Evolutionary conservation across 2,888 invertebrate species (phyloP), one percentile per base, ranked within the genome.

Genomic region (Diaperis boleti): DNA sequence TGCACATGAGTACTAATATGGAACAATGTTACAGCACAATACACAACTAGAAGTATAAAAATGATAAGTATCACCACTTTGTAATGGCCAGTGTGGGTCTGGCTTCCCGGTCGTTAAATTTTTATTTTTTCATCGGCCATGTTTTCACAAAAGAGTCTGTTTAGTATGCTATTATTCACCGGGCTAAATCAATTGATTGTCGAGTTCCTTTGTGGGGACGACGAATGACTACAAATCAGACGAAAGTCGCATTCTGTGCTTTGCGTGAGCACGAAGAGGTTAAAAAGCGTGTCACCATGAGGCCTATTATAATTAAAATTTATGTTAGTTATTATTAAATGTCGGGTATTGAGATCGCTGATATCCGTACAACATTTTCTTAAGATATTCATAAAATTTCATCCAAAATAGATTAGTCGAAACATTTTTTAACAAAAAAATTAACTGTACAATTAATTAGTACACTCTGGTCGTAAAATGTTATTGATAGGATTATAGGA

Each of bases 1-100:
- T 39, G 39, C 13, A 39, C 4, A 35, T 11, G 11, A 39, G 13
- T 14, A 39, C 39, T 15, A 39, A 39, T 39, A 39, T 39, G 39
- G 39, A 26, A 26, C 26, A 26, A 26, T 5, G 26, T 26, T 20
- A 26, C 26, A 26, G 26, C n/a, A 26, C 6, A 2, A 26, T 26
- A n/a, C 26, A 26, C n/a, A 26, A 26, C 26, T 26, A 26, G n/a
- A n/a, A n/a, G n/a, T 3, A 26, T 2, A 26, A 26, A 26, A 26
- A 26, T 26, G 26, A 26, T 26, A 26, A 8, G 6, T 26, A 26
- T 26, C 26, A n/a, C n/a, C n/a, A n/a, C n/a, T n/a, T n/a, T n/a
- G n/a, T n/a, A n/a, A n/a, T n/a, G n/a, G n/a, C n/a, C 6, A 3
- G 6, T 26, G 26, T 26, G 26, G 26, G 26, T 26, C n/a, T 26